phyloP scores from a whole-genome alignment of 2,113 vertebrate species.

The Rhynchopsitta pachyrhyncha region DNA sequence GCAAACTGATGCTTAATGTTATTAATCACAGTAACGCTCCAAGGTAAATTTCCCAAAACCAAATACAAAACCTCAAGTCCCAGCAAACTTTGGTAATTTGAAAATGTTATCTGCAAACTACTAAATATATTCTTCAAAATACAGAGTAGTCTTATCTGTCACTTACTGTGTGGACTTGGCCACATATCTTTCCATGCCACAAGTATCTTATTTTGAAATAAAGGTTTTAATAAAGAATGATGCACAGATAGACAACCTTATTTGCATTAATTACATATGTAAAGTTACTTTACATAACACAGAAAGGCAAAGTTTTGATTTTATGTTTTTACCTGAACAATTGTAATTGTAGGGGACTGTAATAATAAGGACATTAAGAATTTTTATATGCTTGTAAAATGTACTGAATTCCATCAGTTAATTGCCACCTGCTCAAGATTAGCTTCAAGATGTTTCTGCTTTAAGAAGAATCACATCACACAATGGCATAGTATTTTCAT shows the following conservation, averaged over 20 bases:
- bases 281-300: background rate
- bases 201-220: background rate
- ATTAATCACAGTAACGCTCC: background rate
- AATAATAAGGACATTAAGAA: background rate
- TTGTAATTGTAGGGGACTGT: background rate
- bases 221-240: background rate
- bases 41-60: background rate
- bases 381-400: background rate
- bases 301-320: background rate
- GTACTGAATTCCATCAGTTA: background rate
- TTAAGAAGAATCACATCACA: background rate
- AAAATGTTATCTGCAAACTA: background rate
- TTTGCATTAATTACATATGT: background rate
- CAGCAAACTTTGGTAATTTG: background rate
- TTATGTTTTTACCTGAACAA: background rate
- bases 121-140: background rate
- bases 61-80: background rate
- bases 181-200: background rate
- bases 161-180: background rate
- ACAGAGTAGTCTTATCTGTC: rapidly evolving
- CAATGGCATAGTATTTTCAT: background rate
- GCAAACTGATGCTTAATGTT: background rate
- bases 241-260: background rate
- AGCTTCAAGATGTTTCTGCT: background rate
- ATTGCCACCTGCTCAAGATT: background rate